Evolutionary conservation across 2,888 invertebrate genomes (phyloP), one percentile per base, ranked within the genome.

Genomic region (Coleophora deauratella): DNA sequence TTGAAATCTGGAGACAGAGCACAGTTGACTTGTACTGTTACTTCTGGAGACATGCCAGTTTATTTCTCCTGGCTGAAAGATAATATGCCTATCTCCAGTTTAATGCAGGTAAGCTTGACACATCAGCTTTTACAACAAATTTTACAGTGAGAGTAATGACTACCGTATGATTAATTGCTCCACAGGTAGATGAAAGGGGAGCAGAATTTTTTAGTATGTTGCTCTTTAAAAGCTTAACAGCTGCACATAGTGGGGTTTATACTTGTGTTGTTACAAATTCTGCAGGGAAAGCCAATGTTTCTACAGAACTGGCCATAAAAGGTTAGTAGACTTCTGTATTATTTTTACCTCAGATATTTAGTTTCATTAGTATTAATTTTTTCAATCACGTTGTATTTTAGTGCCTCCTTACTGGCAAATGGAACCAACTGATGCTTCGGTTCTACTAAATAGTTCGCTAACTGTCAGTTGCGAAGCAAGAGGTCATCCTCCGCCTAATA

Each of bases 21-120:
- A 38, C 92, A 95, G 66, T 88, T 95, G 33, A 93, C 95, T 1
- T 96, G 96, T 66, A 93, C 93, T 38, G 93, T 95, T 38, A 94
- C 91, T 33, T 89, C 90, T 33, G 91, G 91, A 13, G 90, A 91
- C 62, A 87, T 90, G 84, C 91, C 91, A 1, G 88, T 91, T 33
- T 87, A 87, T 48, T 90, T 91, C 58, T 85, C 89, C 9, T 91
- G 91, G 91, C 86, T 89, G 41, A 91, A 91, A 61, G 89, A 76
- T 50, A 77, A 79, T 45, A 86, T 88, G 73, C 89, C 89, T 1
- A 88, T 91, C 50, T 88, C 91, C 4, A 88, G 89, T 49, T 79
- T 82, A 21, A 79, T 91, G 35, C 91, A 91, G 87, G 91, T 91
- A 72, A 42, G 30, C 30, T 36, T 3, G 6, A n/a, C 35, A 9